These are phyloP conservation scores for Cebidichthys violaceus DNA, from an alignment of 2,113 vertebrate genomes.

Conservation along the genomic window DNA sequence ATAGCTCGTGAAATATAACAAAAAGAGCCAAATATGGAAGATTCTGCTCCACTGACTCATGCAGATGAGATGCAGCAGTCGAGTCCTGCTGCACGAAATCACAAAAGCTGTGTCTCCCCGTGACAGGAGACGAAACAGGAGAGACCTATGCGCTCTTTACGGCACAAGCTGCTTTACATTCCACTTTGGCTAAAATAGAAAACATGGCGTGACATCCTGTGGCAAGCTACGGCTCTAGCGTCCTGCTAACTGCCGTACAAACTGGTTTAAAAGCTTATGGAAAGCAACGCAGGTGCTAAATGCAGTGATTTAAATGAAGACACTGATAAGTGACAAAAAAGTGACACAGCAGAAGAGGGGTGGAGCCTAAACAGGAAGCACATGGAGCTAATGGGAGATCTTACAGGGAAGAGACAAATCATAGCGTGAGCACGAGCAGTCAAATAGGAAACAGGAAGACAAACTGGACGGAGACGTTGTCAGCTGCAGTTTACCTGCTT, in stretches of 20 bases:
- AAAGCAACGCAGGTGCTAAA: background rate
- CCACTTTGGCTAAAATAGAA: constrained; percentile 16
- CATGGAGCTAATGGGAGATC: background rate
- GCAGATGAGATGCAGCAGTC: constrained; percentile 3
- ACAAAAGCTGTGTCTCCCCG: background rate
- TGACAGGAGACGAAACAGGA: constrained; percentile 7
- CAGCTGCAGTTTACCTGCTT: constrained; percentile 58
- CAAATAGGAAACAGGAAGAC: background rate
- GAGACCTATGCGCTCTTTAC: background rate
- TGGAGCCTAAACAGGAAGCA: constrained; percentile 69
- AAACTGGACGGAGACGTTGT: background rate
- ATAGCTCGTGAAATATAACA: background rate
- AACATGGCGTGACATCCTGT: background rate
- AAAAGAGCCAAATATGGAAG: constrained; percentile 65
- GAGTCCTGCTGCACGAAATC: constrained; percentile 1
- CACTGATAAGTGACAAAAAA: background rate
- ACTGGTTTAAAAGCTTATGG: background rate
- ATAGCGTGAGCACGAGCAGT: background rate
- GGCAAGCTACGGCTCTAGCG: background rate
- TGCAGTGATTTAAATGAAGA: background rate
- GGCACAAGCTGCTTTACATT: constrained; percentile 19
- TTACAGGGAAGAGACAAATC: background rate
- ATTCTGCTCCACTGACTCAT: constrained; percentile 32
- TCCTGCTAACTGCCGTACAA: background rate
- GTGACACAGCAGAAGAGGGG: constrained; percentile 44